These are phyloP conservation scores for Neodiprion pinetum DNA, from an alignment of 1,140 invertebrate genomes.

Conservation along the genomic window DNA sequence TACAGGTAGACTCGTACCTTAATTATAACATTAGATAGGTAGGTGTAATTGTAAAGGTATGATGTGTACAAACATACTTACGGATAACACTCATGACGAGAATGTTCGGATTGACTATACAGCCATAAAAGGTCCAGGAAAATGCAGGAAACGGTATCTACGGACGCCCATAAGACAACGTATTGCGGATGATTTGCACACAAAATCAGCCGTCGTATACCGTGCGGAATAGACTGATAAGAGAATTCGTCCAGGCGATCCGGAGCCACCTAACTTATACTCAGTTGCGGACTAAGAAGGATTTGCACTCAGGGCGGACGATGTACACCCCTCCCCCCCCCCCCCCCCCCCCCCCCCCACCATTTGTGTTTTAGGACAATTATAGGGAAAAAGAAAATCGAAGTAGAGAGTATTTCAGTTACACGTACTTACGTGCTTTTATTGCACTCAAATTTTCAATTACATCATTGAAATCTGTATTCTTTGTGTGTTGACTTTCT, in stretches of 20 bases:
- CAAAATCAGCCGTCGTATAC: constrained; percentile 18
- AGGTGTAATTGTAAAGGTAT: neutral
- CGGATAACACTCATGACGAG: neutral
- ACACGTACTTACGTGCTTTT: too few relatives aligned
- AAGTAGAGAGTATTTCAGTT: too few relatives aligned
- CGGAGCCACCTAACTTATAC: constrained; percentile 27
- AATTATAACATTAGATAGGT: neutral
- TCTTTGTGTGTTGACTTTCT: too few relatives aligned
- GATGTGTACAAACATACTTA: neutral
- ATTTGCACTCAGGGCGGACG: too few relatives aligned
- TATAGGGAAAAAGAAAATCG: too few relatives aligned
- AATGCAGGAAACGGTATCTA: constrained; percentile 27
- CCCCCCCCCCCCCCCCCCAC: too few relatives aligned
- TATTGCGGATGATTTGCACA: constrained; percentile 7
- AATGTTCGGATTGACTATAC: neutral
- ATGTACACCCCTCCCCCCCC: too few relatives aligned
- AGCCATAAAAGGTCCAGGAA: constrained; percentile 4
- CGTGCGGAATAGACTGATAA: constrained; percentile 20
- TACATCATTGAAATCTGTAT: too few relatives aligned
- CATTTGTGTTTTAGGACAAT: too few relatives aligned
- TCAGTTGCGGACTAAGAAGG: too few relatives aligned
- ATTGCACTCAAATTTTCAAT: too few relatives aligned
- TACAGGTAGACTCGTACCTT: too few relatives aligned
- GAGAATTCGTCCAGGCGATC: constrained; percentile 29
- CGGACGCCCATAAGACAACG: constrained; percentile 14